A percentile compares a stretch with the other conserved stretches of the same genome.
Evolutionary conservation across 2,113 vertebrate species (phyloP).

Genomic region (Notechis scutatus): DNA sequence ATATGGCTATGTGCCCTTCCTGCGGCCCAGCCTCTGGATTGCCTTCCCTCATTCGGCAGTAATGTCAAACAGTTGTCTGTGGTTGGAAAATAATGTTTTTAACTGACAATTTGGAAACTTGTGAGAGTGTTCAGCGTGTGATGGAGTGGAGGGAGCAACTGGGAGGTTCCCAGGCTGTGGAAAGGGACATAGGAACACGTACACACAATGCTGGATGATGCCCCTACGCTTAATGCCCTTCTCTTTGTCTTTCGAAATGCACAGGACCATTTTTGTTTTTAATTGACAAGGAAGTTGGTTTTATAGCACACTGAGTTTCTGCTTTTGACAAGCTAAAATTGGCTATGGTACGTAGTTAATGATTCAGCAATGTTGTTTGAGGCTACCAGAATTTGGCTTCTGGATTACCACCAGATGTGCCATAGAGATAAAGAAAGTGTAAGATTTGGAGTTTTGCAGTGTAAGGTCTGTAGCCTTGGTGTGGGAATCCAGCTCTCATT

Average conservation of each 20-base stretch:
- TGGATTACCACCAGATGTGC: not conserved
- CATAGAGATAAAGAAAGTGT: not conserved
- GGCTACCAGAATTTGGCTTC: not conserved
- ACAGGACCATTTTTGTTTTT: not conserved
- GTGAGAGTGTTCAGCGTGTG: not conserved
- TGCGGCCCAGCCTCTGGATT: conserved; percentile 3
- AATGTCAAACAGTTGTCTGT: conserved; percentile 36
- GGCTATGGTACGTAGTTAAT: not conserved
- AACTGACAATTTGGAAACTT: conserved; percentile 22
- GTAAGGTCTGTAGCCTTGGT: not conserved
- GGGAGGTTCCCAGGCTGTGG: not conserved
- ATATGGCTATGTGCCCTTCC: not conserved
- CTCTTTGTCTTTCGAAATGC: not conserved
- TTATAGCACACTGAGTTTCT: not conserved
- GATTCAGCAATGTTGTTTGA: not conserved
- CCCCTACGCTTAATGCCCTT: not conserved
- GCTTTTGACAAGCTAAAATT: not conserved
- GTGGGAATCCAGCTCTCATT: not conserved
- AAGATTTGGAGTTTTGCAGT: not conserved
- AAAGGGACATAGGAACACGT: not conserved
- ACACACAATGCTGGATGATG: not conserved
- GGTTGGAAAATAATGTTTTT: conserved; percentile 32
- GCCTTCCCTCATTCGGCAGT: conserved; percentile 21
- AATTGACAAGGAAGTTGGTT: not conserved
- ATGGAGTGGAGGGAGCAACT: conserved; percentile 14